Percentiles rank a stretch among this genome's conserved stretches.
These are phyloP conservation scores for Pentamera pediparva DNA, from an alignment of 53 echinoderm and acorn worm genomes.

Conservation along the genomic window DNA sequence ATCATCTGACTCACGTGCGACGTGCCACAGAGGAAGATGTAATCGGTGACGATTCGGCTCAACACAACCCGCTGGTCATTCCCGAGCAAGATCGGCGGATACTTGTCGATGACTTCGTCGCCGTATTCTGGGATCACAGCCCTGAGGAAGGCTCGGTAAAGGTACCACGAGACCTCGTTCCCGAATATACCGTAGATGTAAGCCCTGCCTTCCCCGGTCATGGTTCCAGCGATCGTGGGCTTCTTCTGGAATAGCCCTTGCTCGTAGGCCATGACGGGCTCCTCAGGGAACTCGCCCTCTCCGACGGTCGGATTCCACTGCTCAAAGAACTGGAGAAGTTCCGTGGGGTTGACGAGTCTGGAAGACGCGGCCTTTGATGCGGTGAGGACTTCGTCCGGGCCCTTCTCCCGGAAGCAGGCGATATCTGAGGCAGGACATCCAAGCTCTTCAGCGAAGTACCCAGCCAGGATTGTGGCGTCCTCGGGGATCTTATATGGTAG, in stretches of 20 bases:
- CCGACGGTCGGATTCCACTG: constrained; percentile 8
- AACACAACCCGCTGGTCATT: constrained; percentile 9
- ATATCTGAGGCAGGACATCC: constrained; percentile 10
- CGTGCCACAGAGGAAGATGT: background rate
- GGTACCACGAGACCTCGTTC: background rate
- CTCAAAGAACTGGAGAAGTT: constrained; percentile 12
- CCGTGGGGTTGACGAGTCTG: background rate
- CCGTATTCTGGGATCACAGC: background rate
- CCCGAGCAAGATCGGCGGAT: background rate
- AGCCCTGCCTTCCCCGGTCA: background rate
- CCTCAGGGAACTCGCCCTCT: background rate
- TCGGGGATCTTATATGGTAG: constrained; percentile 34
- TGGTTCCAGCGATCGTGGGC: background rate
- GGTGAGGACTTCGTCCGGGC: background rate
- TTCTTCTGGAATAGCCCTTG: background rate
- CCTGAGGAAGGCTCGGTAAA: background rate
- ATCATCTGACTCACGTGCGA: background rate
- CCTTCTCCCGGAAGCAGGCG: constrained; percentile 17
- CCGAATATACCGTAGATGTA: constrained; percentile 9
- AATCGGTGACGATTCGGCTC: background rate
- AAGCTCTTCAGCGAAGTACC: constrained; percentile 19
- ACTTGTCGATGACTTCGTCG: background rate
- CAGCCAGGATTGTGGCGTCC: constrained; percentile 12
- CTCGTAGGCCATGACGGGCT: constrained; percentile 2
- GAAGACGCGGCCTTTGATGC: background rate